Base-by-base conservation (phyloP, 2,888 invertebrate species). In the Caenorhabditis virilis region DNA sequence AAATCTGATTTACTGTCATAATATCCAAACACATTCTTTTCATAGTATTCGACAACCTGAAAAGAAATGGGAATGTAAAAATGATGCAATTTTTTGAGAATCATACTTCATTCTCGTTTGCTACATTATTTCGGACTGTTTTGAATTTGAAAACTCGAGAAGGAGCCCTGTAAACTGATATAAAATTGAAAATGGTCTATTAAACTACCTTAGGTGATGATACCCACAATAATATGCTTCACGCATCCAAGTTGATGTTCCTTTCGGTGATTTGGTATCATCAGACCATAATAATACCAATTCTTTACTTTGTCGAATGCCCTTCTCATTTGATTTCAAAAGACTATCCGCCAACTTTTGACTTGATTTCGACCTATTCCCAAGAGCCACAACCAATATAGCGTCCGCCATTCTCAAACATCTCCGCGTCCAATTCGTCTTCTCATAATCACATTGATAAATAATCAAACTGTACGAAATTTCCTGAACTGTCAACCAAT, bases 401-500 rank as follows among this genome's bases (percentile, higher is more conserved):
- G 95, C 95, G 85, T 98, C 98, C 0, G 98, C 97, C 83, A 95
- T 95, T 0, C 95, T 88, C 70, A 95, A 45, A 52, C 62, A 63
- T 18, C 66, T 88, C 83, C 95, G 93, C 0, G 97, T 97, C 98
- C 98, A 98, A 23, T 91, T 88, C 0, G 93, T 93, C 51, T 94
- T 88, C 22, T 89, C 89, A 18, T 89, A 88, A 83, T 98, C 98
- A 84, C 97, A 97, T 83, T 97, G 95, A 85, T 97, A 98, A 35
- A 98, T 84, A 0, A 94, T 91, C 78, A 98, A 92, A 83, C 90
- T 84, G 84, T 95, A 93, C 75, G 93, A 91, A 84, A 98, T 98
- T 84, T 99, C 98, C 84, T 97, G 95, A 79, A 95, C 94, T 0
- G 93, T 95, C 49, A 98, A 87, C 97, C 97, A 98, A 13, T 93